phyloP scores from a whole-genome alignment of 2,888 invertebrate genomes.

The Melinopterus prodromus region DNA sequence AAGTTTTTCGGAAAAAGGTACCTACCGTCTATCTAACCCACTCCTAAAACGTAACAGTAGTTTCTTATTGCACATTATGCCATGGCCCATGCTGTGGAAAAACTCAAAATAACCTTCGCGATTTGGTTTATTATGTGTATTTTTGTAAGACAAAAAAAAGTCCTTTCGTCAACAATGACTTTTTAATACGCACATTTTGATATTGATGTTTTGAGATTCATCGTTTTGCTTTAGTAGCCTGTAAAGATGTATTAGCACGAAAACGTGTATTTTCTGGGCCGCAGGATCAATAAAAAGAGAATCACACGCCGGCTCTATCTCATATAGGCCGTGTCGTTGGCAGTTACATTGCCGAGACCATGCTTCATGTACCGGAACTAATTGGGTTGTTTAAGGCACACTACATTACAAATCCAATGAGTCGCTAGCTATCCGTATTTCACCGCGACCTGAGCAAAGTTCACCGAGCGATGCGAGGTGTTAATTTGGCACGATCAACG shows the following conservation, averaged over 20 bases:
- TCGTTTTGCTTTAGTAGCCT: not conserved
- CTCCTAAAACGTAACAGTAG: too few relatives aligned
- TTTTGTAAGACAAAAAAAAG: too few relatives aligned
- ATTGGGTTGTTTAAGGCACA: constrained; percentile 56
- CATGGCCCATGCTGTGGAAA: too few relatives aligned
- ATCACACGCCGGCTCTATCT: not conserved
- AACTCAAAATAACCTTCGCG: too few relatives aligned
- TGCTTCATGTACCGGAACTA: constrained; percentile 55
- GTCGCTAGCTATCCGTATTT: constrained; percentile 40
- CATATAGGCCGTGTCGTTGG: constrained; percentile 43
- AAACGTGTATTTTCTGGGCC: not conserved
- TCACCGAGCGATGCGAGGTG: not conserved
- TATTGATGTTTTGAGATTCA: too few relatives aligned
- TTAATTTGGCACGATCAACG: not conserved
- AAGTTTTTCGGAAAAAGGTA: too few relatives aligned
- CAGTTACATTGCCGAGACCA: constrained; percentile 49
- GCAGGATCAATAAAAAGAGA: not conserved
- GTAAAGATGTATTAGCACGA: not conserved
- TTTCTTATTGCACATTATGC: too few relatives aligned
- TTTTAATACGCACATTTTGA: too few relatives aligned
- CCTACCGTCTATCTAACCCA: too few relatives aligned
- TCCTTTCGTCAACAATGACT: too few relatives aligned
- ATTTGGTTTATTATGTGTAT: too few relatives aligned
- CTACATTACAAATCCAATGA: constrained; percentile 56
- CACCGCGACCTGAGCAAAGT: not conserved